phyloP scores from a whole-genome alignment of 2,113 vertebrate genomes.

The Vidua macroura region DNA sequence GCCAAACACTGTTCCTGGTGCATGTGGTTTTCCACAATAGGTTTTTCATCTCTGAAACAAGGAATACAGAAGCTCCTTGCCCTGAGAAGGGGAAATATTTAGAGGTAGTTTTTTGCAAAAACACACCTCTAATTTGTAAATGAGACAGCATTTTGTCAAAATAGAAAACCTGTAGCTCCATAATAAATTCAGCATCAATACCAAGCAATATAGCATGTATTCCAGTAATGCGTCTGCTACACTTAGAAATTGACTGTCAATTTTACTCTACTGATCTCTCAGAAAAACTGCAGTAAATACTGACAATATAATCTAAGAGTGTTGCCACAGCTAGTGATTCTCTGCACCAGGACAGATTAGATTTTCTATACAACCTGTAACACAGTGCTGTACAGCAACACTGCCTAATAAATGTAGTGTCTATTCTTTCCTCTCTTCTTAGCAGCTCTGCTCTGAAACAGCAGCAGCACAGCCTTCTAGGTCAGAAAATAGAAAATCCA shows the following conservation, averaged over 20 bases:
- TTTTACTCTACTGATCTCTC: neutral
- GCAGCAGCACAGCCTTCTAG: neutral
- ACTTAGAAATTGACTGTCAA: neutral
- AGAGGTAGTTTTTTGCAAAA: neutral
- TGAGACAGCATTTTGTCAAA: neutral
- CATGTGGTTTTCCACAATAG: accelerated
- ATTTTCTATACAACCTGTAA: neutral
- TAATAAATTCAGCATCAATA: neutral
- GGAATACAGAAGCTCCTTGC: neutral
- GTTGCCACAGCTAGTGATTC: neutral
- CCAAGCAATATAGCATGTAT: neutral
- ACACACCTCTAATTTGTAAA: neutral
- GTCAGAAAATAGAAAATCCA: neutral
- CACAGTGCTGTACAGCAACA: neutral
- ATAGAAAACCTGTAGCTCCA: neutral
- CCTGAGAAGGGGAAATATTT: neutral
- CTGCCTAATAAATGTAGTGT: neutral
- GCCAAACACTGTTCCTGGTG: neutral
- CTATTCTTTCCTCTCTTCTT: neutral
- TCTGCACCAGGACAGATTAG: neutral
- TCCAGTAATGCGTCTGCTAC: neutral
- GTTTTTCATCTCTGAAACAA: neutral
- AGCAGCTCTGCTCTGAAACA: neutral
- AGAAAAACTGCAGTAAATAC: neutral
- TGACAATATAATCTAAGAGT: neutral